Evolutionary conservation across 2,797 vertebrate genomes (phyloP), one percentile per base, ranked within the genome.

Genomic region (Lepilemur ruficaudatus): DNA sequence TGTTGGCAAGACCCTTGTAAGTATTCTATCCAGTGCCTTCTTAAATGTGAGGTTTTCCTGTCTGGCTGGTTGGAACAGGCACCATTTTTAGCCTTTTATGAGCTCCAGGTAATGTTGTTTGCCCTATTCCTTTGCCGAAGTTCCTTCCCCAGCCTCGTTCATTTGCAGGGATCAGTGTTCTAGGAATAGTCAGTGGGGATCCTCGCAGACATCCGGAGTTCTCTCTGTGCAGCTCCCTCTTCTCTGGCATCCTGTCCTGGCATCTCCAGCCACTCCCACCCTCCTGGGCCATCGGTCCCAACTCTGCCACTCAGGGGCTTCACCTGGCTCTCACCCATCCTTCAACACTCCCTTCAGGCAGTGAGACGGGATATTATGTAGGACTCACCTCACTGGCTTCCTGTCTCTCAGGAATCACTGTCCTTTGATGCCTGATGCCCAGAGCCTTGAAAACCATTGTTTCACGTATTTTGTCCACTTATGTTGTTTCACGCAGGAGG

Each of bases 61-160:
- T 59, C 48, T 12, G 22, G 12, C 38, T 67, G 30, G 23, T 48
- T 35, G 70, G 46, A 30, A 52, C 17, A 35, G n/a, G 35, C 15
- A 10, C 20, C 12, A 2, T 46, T 65, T 32, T 18, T 52, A n/a
- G 20, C n/a, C 12, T 72, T 14, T 32, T 1, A 2, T 52, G 30
- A 73, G 28, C 41, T 55, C 59, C 7, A 12, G 32, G 12, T 11
- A 28, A 5, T n/a, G 20, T 4, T 23, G 20, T 4, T 23, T 35
- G 20, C n/a, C 7, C 28, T 22, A 1, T 38, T 55, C 63, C 4
- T 65, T 10, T 1, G 17, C 11, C 4, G 30, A 0, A 4, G 12
- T 7, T 69, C 12, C 32, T 65, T 70, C 50, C 41, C 18, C 48
- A 32, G 4, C 17, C 23, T 52, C 17, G 2, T 8, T 4, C 5